Evolutionary conservation across 2,888 invertebrate species (phyloP), one percentile per base, ranked within the genome.

Genomic region (Ochlodes sylvanus): DNA sequence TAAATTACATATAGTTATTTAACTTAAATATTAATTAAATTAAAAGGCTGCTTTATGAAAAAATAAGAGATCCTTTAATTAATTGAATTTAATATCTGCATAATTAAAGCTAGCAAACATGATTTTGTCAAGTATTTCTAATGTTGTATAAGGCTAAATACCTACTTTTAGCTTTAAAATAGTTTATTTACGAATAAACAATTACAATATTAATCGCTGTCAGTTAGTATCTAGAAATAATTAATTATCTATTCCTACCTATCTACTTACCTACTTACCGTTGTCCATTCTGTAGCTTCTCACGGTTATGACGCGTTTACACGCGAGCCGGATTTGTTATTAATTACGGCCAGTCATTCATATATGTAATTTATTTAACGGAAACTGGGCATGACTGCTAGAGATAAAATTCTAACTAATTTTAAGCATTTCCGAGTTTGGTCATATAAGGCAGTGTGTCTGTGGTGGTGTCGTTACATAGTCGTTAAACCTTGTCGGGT

Each of bases 241-340:
- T n/a, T 50, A n/a, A 50, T 15, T 50, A n/a, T 3, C 50, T 47
- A 7, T 12, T 4, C n/a, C n/a, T n/a, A n/a, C n/a, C 3, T 27
- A 27, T 5, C 3, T 27, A 27, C 3, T 2, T 27, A 27, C 27
- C 27, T 27, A n/a, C 3, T 14, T 32, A 34, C 32, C 56, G 15
- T 34, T 56, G 32, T 34, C 12, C 7, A 50, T 17, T 50, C 17
- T 56, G 10, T 56, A 55, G 32, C 15, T 34, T 58, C 38, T 27
- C 47, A 65, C 69, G 70, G 38, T 56, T 38, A 56, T 38, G 56
- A 56, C n/a, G 56, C 55, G 17, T 15, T 38, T 12, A 56, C 56
- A 56, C 17, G 56, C 38, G 38, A 56, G 38, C 38, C 10, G 12
- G 19, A 50, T 19, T 50, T 17, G 19, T 50, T 50, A 50, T 19